Evolutionary conservation across 2,797 vertebrate genomes (phyloP), one percentile per base, ranked within the genome.

Genomic region (Acipenser oxyrinchus): DNA sequence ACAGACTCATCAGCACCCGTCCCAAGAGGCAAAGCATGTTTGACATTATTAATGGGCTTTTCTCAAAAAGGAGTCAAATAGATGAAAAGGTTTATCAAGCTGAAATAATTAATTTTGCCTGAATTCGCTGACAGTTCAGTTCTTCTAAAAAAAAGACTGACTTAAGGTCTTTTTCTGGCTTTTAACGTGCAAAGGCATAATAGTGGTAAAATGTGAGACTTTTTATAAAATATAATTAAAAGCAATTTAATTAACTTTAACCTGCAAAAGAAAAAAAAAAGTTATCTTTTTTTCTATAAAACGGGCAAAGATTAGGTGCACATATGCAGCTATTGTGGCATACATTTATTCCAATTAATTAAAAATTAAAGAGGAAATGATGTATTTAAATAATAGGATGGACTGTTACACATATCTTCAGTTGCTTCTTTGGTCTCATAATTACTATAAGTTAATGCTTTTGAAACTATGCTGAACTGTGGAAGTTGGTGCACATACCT

Each of bases 21-120:
- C 93, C 93, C 85, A 62, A 77, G 89, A 95, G 92, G 84, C 82
- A 92, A 92, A 95, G 88, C 91, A 92, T 94, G 94, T 96, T 97
- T 98, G 95, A 98, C 95, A 95, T 97, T 94, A 94, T 97, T 97
- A 98, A 98, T 98, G 97, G 95, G 94, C 93, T 97, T 98, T 97
- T 96, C 95, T 93, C 90, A 86, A 92, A 92, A 91, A 93, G 88
- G 91, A 99, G 94, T 96, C 95, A 93, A 91, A 93, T 92, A 95
- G 93, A 96, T 95, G 94, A 97, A 97, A 97, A 97, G 94, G 94
- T 96, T 99, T 96, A 96, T 99, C 95, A 95, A 94, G 94, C 95
- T 96, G 95, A 96, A 98, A 97, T 96, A 97, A 98, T 98, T 96
- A 94, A 95, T 97, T 97, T 95, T 92, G 87, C 90, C 85, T 88